These are phyloP conservation scores for Neopipo cinnamomea DNA, from an alignment of 2,113 vertebrate species.

Conservation along the genomic window DNA sequence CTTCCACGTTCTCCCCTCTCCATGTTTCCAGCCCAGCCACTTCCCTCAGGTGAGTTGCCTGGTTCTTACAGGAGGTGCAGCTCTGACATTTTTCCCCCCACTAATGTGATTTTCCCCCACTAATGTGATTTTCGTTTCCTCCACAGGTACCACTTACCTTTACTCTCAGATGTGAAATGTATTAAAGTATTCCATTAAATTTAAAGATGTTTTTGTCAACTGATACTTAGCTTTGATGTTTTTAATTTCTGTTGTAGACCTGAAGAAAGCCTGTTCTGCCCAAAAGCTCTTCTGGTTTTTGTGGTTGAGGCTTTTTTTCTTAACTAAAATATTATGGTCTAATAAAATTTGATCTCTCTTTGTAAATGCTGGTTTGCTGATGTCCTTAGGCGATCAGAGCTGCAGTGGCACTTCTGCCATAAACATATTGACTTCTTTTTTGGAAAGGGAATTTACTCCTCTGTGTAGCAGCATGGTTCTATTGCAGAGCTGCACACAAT, in stretches of 20 bases:
- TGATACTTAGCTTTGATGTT: neutral
- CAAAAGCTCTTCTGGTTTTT: neutral
- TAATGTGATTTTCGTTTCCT: neutral
- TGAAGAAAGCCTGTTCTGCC: neutral
- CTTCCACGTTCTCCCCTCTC: neutral
- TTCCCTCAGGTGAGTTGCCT: neutral
- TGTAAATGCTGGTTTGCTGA: neutral
- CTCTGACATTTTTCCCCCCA: rapidly evolving
- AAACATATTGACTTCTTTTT: neutral
- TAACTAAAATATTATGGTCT: neutral
- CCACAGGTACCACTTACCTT: neutral
- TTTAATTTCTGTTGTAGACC: neutral
- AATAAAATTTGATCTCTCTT: neutral
- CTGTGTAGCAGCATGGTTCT: neutral
- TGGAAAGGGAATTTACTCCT: neutral
- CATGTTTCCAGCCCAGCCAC: neutral
- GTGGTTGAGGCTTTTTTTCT: neutral
- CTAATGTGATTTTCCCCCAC: too few relatives aligned
- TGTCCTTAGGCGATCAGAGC: neutral
- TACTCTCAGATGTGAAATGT: neutral
- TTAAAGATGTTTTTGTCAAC: neutral
- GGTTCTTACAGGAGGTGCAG: neutral
- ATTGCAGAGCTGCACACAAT: neutral
- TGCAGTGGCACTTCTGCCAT: neutral
- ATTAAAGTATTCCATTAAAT: neutral